Evolutionary conservation across 2,113 vertebrate species (phyloP), one percentile per base, ranked within the genome.

Genomic region (Salminus brasiliensis): DNA sequence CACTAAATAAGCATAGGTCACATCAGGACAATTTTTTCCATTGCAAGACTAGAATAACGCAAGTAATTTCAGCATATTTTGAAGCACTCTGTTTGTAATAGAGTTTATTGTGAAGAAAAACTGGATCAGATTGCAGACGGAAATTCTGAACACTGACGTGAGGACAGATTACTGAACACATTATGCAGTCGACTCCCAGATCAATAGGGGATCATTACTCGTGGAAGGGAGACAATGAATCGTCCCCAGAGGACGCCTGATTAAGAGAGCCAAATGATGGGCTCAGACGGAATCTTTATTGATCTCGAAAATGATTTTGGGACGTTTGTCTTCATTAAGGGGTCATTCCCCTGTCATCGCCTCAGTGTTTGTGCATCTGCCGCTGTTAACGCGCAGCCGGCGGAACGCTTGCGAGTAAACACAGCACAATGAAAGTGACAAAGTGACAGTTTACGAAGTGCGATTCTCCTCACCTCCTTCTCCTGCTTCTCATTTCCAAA

Each of bases 401-500:
- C 86, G 68, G 84, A 87, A 87, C 81, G 43, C 86, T 72, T 78
- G 80, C 74, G 55, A 78, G 83, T 78, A 86, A 90, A 90, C 88
- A 88, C 60, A 15, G 72, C 23, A 45, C 25, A 41, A 85, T 86
- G 87, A 88, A 88, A 83, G 83, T 89, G 90, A 92, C 87, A 90
- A 86, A 92, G 84, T 84, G 81, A 67, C 32, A 27, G 65, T 79
- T 84, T 80, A 79, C 68, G 2, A 34, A 71, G 65, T 77, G 76
- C 85, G 83, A 89, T 78, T 87, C 82, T 81, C 85, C 81, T 67
- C 78, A 21, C 52, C 39, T 25, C 72, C 63, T 72, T 84, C 82
- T 80, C 86, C 88, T 85, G 84, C 86, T 83, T 88, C 86, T 89
- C 86, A 83, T 91, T 89, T 90, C 83, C 79, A 81, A 88, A 84